Evolutionary conservation across 2,888 invertebrate genomes (phyloP).

Genomic region (Holacanthella duospinosa): DNA sequence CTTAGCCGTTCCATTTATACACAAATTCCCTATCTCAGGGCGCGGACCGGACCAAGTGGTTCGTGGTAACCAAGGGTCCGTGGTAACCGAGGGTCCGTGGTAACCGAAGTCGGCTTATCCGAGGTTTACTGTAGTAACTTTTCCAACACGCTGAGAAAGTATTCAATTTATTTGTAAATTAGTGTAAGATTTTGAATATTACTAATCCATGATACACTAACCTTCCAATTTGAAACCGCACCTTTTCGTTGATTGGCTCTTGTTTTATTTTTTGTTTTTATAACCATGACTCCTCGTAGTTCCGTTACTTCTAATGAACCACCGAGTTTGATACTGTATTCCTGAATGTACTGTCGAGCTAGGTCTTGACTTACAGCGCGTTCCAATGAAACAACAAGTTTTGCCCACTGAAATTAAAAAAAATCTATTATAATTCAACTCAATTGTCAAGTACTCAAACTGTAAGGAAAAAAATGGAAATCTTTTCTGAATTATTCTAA

Average conservation of each 20-base stretch:
- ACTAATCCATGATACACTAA: slow-evolving; percentile 42
- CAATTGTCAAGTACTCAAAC: neutral
- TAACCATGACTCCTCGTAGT: slow-evolving; percentile 91
- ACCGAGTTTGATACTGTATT: slow-evolving; percentile 86
- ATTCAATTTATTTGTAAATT: slow-evolving; percentile 3
- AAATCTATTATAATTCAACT: neutral
- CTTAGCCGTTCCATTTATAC: too few species aligned
- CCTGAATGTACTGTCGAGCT: slow-evolving; percentile 80
- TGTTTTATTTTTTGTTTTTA: slow-evolving; percentile 93
- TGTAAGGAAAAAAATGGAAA: too few species aligned
- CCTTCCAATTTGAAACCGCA: slow-evolving; percentile 96
- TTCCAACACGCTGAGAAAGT: slow-evolving; percentile 61
- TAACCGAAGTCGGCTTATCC: too few species aligned
- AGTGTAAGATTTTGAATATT: neutral
- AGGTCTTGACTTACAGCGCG: slow-evolving; percentile 82
- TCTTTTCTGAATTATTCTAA: slow-evolving; percentile 40
- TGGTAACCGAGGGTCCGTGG: too few species aligned
- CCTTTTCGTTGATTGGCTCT: slow-evolving; percentile 91
- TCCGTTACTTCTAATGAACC: slow-evolving; percentile 62
- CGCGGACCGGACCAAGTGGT: too few species aligned
- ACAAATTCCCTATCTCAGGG: too few species aligned
- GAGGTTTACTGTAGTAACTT: too few species aligned
- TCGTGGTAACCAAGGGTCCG: too few species aligned
- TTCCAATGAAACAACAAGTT: slow-evolving; percentile 93
- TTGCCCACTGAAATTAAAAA: slow-evolving; percentile 69